Conservation (phyloP, 2,888 invertebrate genomes). For the Drosophila mettleri region DNA sequence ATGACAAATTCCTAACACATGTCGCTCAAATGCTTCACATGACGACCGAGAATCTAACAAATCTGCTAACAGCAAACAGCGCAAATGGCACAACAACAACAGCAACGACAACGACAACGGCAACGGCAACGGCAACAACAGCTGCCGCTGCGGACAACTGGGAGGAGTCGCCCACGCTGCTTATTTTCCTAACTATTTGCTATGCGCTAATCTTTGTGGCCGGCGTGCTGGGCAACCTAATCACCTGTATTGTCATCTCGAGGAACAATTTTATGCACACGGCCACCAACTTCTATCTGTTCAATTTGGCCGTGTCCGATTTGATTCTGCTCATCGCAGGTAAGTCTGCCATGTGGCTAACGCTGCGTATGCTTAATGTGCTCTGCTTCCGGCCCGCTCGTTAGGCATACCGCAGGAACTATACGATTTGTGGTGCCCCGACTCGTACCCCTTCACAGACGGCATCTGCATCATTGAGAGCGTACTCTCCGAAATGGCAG, state of each 20-base stretch:
- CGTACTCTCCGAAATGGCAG: constrained; percentile 93
- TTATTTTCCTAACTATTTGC: constrained; percentile 88
- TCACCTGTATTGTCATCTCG: constrained; percentile 93
- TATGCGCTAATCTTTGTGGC: constrained; percentile 88
- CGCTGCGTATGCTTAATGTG: constrained; percentile 44
- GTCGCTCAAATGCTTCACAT: constrained; percentile 83
- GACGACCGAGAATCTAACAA: constrained; percentile 81
- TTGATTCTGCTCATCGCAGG: constrained; percentile 91
- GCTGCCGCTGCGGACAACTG: constrained; percentile 20
- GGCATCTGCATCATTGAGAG: constrained; percentile 91
- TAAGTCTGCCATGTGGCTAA: constrained; percentile 77
- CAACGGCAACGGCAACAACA: constrained; percentile 2
- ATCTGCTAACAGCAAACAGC: constrained; percentile 53
- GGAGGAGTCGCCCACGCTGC: constrained; percentile 66
- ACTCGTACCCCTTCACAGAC: constrained; percentile 91
- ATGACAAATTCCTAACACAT: constrained; percentile 81
- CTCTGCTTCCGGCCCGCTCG: constrained; percentile 19
- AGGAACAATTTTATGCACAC: constrained; percentile 94
- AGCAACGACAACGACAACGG: constrained; percentile 5
- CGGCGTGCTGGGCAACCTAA: constrained; percentile 92
- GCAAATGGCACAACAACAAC: constrained; percentile 39
- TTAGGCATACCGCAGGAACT: constrained; percentile 92
- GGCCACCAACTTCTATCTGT: constrained; percentile 92
- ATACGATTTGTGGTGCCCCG: constrained; percentile 90
- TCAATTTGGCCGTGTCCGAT: constrained; percentile 94